Evolutionary conservation across 2,888 invertebrate species (phyloP), one percentile per base, ranked within the genome.

Genomic region (Patella ulyssiponensis): DNA sequence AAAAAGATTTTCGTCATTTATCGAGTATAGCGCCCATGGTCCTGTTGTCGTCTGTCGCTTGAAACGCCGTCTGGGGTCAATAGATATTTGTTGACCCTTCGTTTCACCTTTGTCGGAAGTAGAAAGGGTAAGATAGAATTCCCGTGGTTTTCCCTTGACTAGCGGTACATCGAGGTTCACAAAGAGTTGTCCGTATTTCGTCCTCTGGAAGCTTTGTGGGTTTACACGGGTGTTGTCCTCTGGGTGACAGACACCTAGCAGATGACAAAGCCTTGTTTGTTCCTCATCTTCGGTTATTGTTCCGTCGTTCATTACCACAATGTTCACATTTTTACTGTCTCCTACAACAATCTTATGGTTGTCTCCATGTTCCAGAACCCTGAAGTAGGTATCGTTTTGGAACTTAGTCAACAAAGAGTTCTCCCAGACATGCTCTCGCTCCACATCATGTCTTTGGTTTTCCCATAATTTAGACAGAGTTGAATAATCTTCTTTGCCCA

Each of bases 1-100:
- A 69, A 80, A 78, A 23, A 76, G 17, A 20, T 14, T 3, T 15
- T 76, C 73, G n/a, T 80, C 76, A n/a, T 74, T 54, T 56, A 80
- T 77, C 64, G 64, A 69, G 27, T 52, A 71, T n/a, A 52, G 9
- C 7, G 64, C 71, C 69, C 71, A 74, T 44, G 7, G 44, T 44
- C 44, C 44, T 9, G n/a, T 64, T 12, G 79, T 27, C 7, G 69
- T 69, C 54, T 79, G 73, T n/a, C 75, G 69, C 52, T 71, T 76
- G 1, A 14, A 53, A 14, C 76, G 73, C 7, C 76, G 71, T 12
- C 23, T 56, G 3, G 72, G 69, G 20, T 76, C 76, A 27, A 79
- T 56, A 9, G 20, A 11, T 20, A 64, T 20, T 5, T 64, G n/a
- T 20, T 20, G 64, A 20, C 64, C 64, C n/a, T 64, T 20, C 7